Base-by-base conservation (phyloP, 2,113 vertebrate species). In the Pantherophis guttatus region DNA sequence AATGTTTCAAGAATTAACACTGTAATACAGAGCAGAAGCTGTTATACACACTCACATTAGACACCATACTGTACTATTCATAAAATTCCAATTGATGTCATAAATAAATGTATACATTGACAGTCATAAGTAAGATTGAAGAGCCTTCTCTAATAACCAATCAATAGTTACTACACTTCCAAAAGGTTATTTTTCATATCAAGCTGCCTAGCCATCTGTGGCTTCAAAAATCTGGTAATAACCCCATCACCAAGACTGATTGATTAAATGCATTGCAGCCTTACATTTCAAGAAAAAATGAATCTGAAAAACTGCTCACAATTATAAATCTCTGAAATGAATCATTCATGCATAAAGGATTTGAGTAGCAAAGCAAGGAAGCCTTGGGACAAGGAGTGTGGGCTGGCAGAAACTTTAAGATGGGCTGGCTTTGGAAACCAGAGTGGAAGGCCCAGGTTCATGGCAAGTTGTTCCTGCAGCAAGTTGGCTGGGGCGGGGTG, bases 91-190 rank as follows among this genome's bases (percentile, higher is more conserved):
- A 52, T 50, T 58, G 24, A 91, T 91, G 75, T 53, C 85, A 86
- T 62, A 87, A 92, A 88, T 21, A 70, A 29, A 87, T 87, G 9
- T 70, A 39, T 55, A 54, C 57, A 39, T 44, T 55, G 91, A 53
- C 59, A 88, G 91, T 8, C 50, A 55, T 88, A 88, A 70, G 44
- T 88, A 88, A 92, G 86, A 92, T 54, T 55, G 91, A 92, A 92
- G 58, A 88, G 58, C 12, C 8, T 70, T 92, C 21, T 88, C 58
- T 88, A 44, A 88, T 53, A 62, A 88, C 23, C 3, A 88, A 88
- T 92, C 88, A 44, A 92, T 53, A 52, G 59, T 10, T 33, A 29
- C 10, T 19, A 62, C 10, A 62, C 55, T 87, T 92, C 91, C 57
- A 87, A 87, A 87, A 62, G 50, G 44, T 52, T 62, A 52, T 87